Evolutionary conservation across 1,140 invertebrate species (phyloP).

Genomic region (Polyergus mexicanus): DNA sequence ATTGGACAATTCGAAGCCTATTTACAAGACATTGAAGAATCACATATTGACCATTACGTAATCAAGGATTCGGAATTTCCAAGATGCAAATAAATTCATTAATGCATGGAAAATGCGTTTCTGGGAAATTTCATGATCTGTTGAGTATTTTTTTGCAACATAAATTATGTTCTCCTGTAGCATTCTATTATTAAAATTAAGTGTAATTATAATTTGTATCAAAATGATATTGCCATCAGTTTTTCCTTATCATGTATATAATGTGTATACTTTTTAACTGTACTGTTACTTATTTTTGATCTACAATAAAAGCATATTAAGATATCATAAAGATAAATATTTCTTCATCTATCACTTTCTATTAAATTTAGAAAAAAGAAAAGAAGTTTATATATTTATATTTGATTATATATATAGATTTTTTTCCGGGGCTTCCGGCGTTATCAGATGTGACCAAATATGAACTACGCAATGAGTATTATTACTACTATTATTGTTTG

Average conservation of each 20-base stretch:
- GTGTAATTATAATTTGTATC: not conserved
- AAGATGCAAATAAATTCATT: conserved; percentile 36
- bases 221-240: no score
- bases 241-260: not conserved
- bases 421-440: no score
- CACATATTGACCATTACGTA: conserved; percentile 35
- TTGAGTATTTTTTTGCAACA: not conserved
- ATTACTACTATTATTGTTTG: no score
- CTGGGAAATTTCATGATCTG: conserved; percentile 26
- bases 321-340: not conserved
- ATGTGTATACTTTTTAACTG: no score
- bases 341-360: conserved; percentile 6
- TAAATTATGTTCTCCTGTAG: not conserved
- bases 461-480: no score
- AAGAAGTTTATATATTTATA: no score
- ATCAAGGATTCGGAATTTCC: conserved; percentile 65
- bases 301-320: not conserved
- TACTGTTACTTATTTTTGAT: not conserved
- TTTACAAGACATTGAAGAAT: conserved; percentile 26
- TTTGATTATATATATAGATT: no score
- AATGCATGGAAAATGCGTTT: conserved; percentile 40
- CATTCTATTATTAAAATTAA: not conserved
- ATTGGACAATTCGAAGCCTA: not conserved
- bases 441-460: no score
- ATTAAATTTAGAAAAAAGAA: no score